phyloP scores from a whole-genome alignment of 2,888 invertebrate genomes.

The Macaria liturata region DNA sequence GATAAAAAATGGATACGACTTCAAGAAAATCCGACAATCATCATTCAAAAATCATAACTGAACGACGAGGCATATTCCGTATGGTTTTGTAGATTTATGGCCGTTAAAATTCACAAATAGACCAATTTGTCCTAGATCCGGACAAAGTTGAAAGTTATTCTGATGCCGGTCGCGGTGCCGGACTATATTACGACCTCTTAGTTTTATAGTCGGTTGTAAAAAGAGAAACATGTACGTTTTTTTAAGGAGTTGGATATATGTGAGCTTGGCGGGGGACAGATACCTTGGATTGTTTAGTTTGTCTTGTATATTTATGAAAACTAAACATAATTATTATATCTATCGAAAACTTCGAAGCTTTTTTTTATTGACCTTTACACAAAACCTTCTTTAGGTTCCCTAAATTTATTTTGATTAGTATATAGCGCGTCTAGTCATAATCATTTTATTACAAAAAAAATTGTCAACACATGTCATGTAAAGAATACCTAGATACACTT shows the following conservation, averaged over 20 bases:
- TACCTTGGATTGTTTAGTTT: background rate
- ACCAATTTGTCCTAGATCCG: slow-evolving; percentile 56
- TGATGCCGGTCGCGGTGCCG: slow-evolving; percentile 20
- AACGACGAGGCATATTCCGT: slow-evolving; percentile 39
- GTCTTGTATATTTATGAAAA: too few species aligned
- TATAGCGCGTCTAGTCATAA: too few species aligned
- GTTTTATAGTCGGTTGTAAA: slow-evolving; percentile 72
- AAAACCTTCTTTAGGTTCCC: too few species aligned
- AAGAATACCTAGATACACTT: too few species aligned
- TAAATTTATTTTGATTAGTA: too few species aligned
- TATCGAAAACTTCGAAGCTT: too few species aligned
- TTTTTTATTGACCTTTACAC: too few species aligned
- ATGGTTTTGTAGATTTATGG: slow-evolving; percentile 50
- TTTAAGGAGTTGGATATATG: slow-evolving; percentile 35
- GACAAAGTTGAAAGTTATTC: slow-evolving; percentile 50
- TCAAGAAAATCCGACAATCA: slow-evolving; percentile 24
- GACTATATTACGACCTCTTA: slow-evolving; percentile 65
- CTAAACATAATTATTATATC: too few species aligned
- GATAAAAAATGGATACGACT: slow-evolving; percentile 23
- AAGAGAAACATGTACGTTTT: slow-evolving; percentile 64
- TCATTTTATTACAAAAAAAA: too few species aligned
- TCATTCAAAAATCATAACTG: slow-evolving; percentile 37
- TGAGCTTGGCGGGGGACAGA: slow-evolving; percentile 44
- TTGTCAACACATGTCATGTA: too few species aligned
- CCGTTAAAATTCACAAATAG: slow-evolving; percentile 62